Percentiles rank a stretch among this genome's conserved stretches.
phyloP scores from a whole-genome alignment of 2,797 vertebrate species.

The Falco peregrinus region DNA sequence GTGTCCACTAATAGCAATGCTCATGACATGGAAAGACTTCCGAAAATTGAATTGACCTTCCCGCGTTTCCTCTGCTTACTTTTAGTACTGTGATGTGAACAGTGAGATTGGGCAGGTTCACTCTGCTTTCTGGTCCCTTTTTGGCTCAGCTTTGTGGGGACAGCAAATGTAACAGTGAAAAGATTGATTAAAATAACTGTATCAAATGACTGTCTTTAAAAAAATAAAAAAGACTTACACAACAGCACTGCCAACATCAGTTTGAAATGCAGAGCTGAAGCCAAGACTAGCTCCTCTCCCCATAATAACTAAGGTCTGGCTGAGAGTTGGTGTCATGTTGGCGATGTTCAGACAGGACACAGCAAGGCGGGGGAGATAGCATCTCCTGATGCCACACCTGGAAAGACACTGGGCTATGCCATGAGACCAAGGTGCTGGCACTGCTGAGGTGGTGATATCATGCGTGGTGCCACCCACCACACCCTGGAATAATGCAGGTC shows the following conservation, averaged over 20 bases:
- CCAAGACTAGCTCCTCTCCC: not conserved
- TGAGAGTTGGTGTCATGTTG: not conserved
- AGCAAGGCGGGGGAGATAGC: not conserved
- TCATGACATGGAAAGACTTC: not conserved
- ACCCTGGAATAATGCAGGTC: slow-evolving; percentile 6
- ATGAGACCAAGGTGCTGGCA: not conserved
- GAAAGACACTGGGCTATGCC: not conserved
- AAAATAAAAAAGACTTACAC: not conserved
- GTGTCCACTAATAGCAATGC: not conserved
- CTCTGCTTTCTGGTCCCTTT: not conserved
- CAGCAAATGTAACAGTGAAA: not conserved
- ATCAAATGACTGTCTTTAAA: not conserved
- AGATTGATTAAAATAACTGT: not conserved
- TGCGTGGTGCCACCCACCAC: slow-evolving; percentile 20
- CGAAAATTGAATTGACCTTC: not conserved
- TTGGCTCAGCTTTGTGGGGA: not conserved
- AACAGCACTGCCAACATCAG: not conserved
- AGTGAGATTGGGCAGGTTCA: not conserved
- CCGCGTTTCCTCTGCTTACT: not conserved
- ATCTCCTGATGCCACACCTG: slow-evolving; percentile 47
- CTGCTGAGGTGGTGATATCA: not conserved
- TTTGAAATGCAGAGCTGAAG: not conserved
- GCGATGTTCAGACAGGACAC: slow-evolving; percentile 26
- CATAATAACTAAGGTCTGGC: not conserved
- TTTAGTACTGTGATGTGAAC: not conserved